Conservation (phyloP, 2,888 invertebrate genomes). For the Oxyscelio sp. region DNA sequence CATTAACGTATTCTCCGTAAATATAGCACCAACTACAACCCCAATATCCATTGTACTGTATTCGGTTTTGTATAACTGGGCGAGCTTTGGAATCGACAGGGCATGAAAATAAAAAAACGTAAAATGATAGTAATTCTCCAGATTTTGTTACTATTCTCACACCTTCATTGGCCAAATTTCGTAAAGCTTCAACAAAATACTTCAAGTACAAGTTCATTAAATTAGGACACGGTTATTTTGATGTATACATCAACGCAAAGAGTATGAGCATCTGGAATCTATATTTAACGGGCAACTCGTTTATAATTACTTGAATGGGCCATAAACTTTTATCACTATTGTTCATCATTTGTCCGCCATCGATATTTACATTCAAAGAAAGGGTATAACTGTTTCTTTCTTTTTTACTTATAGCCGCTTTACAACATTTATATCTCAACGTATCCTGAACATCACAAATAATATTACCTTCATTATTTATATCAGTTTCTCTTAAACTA, state of each 20-base stretch:
- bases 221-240: background rate
- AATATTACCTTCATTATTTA: background rate
- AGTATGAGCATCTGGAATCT: background rate
- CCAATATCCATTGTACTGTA: conserved; percentile 7
- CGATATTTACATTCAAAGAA: conserved; percentile 10
- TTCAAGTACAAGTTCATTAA: conserved; percentile 28
- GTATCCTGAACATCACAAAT: conserved; percentile 5
- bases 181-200: conserved; percentile 1
- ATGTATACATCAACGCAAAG: conserved; percentile 10
- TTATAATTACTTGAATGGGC: conserved; percentile 2
- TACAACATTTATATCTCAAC: background rate
- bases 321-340: conserved; percentile 16
- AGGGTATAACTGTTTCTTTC: background rate
- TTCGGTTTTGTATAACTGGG: conserved; percentile 21
- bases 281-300: conserved; percentile 16
- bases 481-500: background rate
- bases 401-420: background rate
- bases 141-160: background rate
- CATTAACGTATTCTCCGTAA: background rate
- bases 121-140: background rate
- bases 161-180: background rate
- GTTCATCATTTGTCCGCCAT: conserved; percentile 5
- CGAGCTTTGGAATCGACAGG: too few relatives aligned
- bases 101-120: too few relatives aligned
- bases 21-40: conserved; percentile 30